These are phyloP conservation scores for Archegozetes longisetosus DNA, from an alignment of 1,140 invertebrate species.

Conservation along the genomic window DNA sequence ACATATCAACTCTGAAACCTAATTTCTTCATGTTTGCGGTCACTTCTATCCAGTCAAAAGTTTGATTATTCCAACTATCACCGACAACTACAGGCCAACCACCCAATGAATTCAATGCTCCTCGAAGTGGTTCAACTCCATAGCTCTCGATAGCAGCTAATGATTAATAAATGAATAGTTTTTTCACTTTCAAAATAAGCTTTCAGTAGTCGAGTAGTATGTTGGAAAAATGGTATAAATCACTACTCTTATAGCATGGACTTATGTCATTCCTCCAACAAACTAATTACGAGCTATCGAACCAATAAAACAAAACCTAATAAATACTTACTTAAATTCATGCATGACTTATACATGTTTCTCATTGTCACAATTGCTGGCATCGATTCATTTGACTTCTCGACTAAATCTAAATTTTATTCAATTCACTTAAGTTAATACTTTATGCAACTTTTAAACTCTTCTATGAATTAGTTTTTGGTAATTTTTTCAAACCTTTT, in stretches of 20 bases:
- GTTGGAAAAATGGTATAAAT: no score
- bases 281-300: no score
- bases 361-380: constrained; percentile 16
- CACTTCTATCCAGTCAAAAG: constrained; percentile 60
- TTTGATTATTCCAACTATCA: constrained; percentile 35
- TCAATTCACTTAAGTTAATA: no score
- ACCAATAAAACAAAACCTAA: no score
- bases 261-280: no score
- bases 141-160: constrained; percentile 22
- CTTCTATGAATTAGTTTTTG: no score
- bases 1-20: constrained; percentile 76
- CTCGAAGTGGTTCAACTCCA: constrained; percentile 47
- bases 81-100: constrained; percentile 78
- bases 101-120: constrained; percentile 55
- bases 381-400: constrained; percentile 8
- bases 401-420: constrained; percentile 1
- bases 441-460: no score
- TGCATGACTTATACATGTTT: constrained; percentile 14
- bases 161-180: background rate
- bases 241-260: no score
- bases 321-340: constrained; percentile 5
- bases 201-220: no score
- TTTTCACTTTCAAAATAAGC: no score
- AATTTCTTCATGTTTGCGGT: constrained; percentile 56
- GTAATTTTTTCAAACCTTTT: background rate